These are phyloP conservation scores for Drosophila nr. fundita DNA, from an alignment of 2,888 invertebrate species.

Conservation along the genomic window DNA sequence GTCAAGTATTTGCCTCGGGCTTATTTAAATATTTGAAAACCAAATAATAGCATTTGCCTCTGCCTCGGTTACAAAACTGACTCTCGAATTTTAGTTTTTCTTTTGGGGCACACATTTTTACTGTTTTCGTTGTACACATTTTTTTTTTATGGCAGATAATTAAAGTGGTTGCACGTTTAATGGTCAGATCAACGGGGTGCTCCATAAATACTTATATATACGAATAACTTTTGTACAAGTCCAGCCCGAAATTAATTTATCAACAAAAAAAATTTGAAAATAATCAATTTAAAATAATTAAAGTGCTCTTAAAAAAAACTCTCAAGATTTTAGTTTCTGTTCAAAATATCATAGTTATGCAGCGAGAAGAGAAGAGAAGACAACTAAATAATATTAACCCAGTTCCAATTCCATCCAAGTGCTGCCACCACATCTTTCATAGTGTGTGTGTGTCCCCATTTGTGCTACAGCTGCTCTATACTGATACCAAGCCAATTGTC, in stretches of 20 bases:
- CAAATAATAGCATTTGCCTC: conserved; percentile 66
- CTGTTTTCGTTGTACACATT: conserved; percentile 21
- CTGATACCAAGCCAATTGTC: conserved; percentile 84
- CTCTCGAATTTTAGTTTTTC: conserved; percentile 27
- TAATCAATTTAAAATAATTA: conserved; percentile 2
- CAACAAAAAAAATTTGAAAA: neutral
- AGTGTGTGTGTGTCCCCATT: conserved; percentile 8
- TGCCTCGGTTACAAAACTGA: conserved; percentile 43
- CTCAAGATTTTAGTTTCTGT: conserved; percentile 33
- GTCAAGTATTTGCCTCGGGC: conserved; percentile 71
- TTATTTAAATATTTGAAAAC: conserved; percentile 70
- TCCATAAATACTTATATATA: neutral
- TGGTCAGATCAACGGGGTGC: conserved; percentile 38
- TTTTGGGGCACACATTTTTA: conserved; percentile 13
- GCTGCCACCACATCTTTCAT: neutral
- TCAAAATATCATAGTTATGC: conserved; percentile 11
- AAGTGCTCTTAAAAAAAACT: conserved; percentile 31
- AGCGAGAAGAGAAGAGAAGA: conserved; percentile 49
- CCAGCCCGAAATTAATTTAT: conserved; percentile 8
- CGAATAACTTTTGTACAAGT: conserved; percentile 9
- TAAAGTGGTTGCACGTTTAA: conserved; percentile 60
- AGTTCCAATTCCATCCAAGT: neutral
- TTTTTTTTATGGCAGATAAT: conserved; percentile 67
- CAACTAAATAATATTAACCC: conserved; percentile 12
- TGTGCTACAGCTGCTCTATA: conserved; percentile 70